Evolutionary conservation across 1,140 invertebrate species (phyloP), one percentile per base, ranked within the genome.

Genomic region (Ooceraea biroi): DNA sequence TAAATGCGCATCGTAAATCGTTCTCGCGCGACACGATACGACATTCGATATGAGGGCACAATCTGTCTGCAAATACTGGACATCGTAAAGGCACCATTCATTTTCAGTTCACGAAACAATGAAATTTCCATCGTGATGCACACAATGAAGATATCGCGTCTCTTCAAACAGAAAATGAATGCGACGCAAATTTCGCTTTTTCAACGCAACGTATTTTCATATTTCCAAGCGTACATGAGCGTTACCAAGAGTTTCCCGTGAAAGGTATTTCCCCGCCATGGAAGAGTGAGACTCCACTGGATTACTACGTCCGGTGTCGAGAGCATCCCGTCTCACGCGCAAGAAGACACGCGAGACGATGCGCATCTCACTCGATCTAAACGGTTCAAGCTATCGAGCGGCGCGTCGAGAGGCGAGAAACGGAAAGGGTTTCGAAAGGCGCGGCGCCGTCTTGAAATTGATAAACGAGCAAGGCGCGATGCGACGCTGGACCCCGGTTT

Each of bases 331-430:
- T 76, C 72, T 63, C 27, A n/a, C n/a, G 58, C 58, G 44, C 22
- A 66, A 65, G 27, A 52, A 60, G 60, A 66, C 36, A 41, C 58
- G 73, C 73, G 73, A 76, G 58, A 76, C 65, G 44, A n/a, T 36
- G n/a, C 60, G 65, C 60, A 48, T 63, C 63, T 77, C 50, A 36
- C 60, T 77, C 63, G 60, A 66, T 77, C 73, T 66, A 77, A 66
- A 50, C 73, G 60, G 65, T 76, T 77, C 65, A 44, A 65, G 65
- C 58, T 50, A 76, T 76, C 73, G 73, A 76, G 44, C 22, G 57
- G 19, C 73, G 44, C n/a, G n/a, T 22, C 44, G 25, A 50, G 58
- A 65, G 58, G n/a, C 41, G 36, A 58, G 36, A 27, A n/a, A n/a
- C 52, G 72, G 63, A 5, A 25, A 65, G 58, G 52, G 36, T 58